Percentiles rank a stretch among this genome's conserved stretches.
Conservation (phyloP, 2,888 invertebrate species). For the Hypomecis atomaria region DNA sequence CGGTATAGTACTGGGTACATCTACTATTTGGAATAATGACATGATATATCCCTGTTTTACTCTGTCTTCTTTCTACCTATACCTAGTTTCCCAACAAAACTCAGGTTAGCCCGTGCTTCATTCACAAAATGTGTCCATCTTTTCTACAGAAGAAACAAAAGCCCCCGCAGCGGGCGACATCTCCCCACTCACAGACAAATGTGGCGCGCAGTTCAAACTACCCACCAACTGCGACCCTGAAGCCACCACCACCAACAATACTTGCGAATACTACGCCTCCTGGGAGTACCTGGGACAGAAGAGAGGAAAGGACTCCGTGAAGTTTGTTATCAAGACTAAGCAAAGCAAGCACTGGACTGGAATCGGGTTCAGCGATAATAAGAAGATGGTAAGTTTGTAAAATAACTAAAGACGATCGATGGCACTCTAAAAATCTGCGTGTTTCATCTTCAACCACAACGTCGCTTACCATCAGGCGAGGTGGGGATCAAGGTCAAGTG, state of each 20-base stretch:
- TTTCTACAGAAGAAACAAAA: constrained; percentile 75
- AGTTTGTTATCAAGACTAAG: constrained; percentile 91
- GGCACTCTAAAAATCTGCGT: no score
- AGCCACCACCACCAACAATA: constrained; percentile 71
- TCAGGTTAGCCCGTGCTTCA: background rate
- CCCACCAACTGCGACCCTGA: constrained; percentile 87
- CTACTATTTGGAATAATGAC: no score
- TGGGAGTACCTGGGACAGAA: constrained; percentile 90
- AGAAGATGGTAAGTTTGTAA: constrained; percentile 44
- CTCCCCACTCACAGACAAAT: constrained; percentile 78
- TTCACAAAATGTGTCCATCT: background rate
- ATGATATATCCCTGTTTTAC: no score
- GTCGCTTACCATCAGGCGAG: no score
- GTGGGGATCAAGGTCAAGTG: no score
- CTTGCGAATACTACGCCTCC: constrained; percentile 91
- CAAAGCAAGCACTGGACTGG: constrained; percentile 95
- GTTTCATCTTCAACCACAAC: no score
- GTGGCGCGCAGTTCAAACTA: constrained; percentile 91
- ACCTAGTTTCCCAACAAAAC: no score
- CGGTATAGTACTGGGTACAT: no score
- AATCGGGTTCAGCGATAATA: constrained; percentile 93
- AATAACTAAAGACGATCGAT: no score
- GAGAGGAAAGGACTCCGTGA: constrained; percentile 88
- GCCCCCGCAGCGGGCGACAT: constrained; percentile 70
- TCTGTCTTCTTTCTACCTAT: no score